Conservation (phyloP, 1,140 invertebrate genomes). For the Globodera ellingtonae region DNA sequence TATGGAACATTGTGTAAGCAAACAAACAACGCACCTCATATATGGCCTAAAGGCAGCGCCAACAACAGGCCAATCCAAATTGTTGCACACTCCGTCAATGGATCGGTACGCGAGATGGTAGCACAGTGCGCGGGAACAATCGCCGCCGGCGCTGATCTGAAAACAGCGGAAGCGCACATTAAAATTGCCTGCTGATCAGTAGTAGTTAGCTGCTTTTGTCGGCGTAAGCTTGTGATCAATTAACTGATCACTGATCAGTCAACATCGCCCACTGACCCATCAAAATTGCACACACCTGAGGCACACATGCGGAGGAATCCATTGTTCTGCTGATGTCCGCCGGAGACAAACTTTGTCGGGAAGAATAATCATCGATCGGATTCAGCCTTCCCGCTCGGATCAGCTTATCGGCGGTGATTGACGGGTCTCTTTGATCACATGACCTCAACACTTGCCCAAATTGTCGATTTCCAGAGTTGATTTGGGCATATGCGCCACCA, state of each 20-base stretch:
- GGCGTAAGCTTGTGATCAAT: too few species aligned
- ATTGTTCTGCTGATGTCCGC: conserved; percentile 60
- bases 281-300: conserved; percentile 37
- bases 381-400: conserved; percentile 46
- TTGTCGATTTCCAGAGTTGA: background rate
- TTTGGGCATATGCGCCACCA: background rate
- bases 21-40: conserved; percentile 37
- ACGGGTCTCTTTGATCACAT: conserved; percentile 15
- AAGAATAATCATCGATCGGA: conserved; percentile 51
- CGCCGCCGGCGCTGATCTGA: background rate
- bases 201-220: too few species aligned
- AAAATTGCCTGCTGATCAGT: too few species aligned
- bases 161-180: background rate
- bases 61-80: conserved; percentile 42
- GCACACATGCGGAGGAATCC: conserved; percentile 59
- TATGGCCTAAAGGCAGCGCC: conserved; percentile 56
- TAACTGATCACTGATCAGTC: too few species aligned
- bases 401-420: conserved; percentile 41
- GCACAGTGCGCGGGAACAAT: conserved; percentile 50
- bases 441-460: too few species aligned
- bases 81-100: conserved; percentile 56
- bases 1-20: too few species aligned
- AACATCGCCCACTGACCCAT: too few species aligned
- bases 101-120: conserved; percentile 56
- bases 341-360: conserved; percentile 52